Evolutionary conservation across 2,113 vertebrate genomes (phyloP).

Genomic region (Sylvicapra grimmia): DNA sequence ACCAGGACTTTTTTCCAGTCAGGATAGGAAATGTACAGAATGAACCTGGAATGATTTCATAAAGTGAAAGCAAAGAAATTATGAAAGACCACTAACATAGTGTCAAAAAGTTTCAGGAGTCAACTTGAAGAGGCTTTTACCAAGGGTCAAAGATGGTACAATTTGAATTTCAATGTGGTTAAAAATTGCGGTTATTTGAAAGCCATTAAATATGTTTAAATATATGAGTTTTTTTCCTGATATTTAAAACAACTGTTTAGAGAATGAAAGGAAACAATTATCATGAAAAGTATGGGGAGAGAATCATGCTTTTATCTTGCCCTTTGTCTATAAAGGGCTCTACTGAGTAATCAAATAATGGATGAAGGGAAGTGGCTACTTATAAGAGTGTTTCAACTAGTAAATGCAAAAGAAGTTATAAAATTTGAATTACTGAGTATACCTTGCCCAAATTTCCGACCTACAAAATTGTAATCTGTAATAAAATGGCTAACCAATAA

Average conservation of each 20-base stretch:
- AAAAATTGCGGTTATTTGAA: neutral
- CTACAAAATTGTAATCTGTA: neutral
- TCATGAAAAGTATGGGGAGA: neutral
- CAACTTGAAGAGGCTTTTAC: neutral
- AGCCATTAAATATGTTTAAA: neutral
- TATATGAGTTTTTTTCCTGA: neutral
- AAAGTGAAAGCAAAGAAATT: neutral
- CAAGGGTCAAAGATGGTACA: neutral
- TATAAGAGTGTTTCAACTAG: neutral
- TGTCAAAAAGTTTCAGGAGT: neutral
- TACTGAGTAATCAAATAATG: neutral
- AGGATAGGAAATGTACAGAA: neutral
- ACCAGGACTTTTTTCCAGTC: neutral
- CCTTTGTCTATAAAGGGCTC: neutral
- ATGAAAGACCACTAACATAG: neutral
- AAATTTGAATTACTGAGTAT: neutral
- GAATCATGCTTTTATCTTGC: neutral
- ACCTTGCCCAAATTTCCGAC: neutral
- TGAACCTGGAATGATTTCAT: neutral
- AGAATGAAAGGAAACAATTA: neutral
- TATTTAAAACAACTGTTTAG: neutral
- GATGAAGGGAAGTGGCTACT: neutral
- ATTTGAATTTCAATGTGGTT: neutral
- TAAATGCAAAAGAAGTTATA: neutral
- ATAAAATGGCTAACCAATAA: neutral